These are phyloP conservation scores for Globia sparganii DNA, from an alignment of 2,888 invertebrate genomes.

Conservation along the genomic window DNA sequence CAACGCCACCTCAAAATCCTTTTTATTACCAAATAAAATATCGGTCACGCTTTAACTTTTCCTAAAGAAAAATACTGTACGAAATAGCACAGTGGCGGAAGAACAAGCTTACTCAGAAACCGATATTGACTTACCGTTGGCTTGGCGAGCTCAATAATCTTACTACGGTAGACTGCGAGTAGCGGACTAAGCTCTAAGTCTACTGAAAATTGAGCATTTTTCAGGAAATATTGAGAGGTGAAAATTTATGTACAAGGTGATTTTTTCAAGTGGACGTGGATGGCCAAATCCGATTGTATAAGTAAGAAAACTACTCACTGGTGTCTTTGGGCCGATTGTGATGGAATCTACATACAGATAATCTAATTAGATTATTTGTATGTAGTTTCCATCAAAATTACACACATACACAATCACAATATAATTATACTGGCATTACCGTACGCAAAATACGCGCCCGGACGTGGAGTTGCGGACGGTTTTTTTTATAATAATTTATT, in stretches of 20 bases:
- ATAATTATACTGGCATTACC: neutral
- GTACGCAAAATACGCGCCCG: neutral
- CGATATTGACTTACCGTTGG: conserved; percentile 61
- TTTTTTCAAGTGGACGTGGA: neutral
- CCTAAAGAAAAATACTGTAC: conserved; percentile 37
- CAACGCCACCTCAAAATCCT: neutral
- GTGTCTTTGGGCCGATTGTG: neutral
- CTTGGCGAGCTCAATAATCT: conserved; percentile 52
- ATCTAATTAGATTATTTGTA: too few species aligned
- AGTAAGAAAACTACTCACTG: neutral
- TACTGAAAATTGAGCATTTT: conserved; percentile 35
- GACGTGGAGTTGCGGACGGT: neutral
- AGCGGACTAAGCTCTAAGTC: conserved; percentile 40
- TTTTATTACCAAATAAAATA: conserved; percentile 38
- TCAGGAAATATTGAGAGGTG: neutral
- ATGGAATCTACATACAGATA: neutral
- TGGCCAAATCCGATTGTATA: neutral
- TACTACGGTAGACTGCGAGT: conserved; percentile 48
- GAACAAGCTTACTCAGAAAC: conserved; percentile 57
- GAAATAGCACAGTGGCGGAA: conserved; percentile 32
- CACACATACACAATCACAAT: too few species aligned
- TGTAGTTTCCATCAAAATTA: too few species aligned
- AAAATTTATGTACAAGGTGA: neutral
- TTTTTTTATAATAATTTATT: too few species aligned
- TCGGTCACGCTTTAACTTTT: conserved; percentile 35